Percentiles rank a stretch among this genome's conserved stretches.
Evolutionary conservation across 2,113 vertebrate genomes (phyloP).

Genomic region (Pelodiscus sinensis): DNA sequence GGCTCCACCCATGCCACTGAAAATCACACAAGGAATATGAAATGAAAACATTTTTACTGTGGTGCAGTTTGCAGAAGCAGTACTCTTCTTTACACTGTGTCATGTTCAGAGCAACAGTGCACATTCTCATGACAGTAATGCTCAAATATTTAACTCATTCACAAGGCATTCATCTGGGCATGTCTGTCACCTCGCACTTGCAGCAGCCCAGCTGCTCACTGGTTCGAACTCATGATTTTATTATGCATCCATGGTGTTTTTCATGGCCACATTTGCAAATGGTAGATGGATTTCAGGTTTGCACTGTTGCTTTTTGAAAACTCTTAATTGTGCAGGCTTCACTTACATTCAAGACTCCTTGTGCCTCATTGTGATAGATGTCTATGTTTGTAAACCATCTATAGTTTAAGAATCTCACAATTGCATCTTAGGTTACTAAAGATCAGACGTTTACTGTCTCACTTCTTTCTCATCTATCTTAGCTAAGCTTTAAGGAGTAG

Average conservation of each 20-base stretch:
- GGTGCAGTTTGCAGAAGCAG: neutral
- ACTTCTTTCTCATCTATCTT: neutral
- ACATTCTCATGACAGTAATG: neutral
- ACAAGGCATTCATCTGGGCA: neutral
- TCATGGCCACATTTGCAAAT: neutral
- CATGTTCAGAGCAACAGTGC: neutral
- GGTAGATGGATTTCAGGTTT: neutral
- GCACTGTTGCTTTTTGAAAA: neutral
- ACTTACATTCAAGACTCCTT: neutral
- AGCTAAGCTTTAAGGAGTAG: no score
- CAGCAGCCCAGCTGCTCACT: neutral
- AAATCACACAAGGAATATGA: neutral
- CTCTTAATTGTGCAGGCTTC: neutral
- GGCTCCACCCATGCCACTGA: neutral
- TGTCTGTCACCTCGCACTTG: accelerated
- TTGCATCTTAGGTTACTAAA: neutral
- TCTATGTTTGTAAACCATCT: neutral
- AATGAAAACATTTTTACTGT: accelerated
- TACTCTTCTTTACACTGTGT: neutral
- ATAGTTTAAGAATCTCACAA: neutral
- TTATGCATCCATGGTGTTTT: neutral
- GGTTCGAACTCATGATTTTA: accelerated
- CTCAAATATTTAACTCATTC: neutral
- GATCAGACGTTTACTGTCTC: neutral
- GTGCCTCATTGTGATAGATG: neutral